Base-by-base conservation (phyloP, 2,888 invertebrate genomes). In the Notodonta ziczac region DNA sequence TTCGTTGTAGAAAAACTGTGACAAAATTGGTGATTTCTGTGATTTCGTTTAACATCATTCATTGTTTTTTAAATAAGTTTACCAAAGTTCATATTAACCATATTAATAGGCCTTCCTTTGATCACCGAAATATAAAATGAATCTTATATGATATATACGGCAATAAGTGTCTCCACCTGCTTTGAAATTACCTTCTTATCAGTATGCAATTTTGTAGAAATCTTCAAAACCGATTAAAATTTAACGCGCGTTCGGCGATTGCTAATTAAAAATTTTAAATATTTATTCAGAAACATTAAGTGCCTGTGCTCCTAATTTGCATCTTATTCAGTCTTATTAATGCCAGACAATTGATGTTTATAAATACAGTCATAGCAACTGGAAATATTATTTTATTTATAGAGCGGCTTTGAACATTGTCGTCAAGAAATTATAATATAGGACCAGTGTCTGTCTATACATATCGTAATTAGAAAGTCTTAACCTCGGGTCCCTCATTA, bases 401-500 rank as follows among this genome's bases (percentile, higher is more conserved):
- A 9, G 6, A 7, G 9, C 40, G 40, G 40, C 40, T 7, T 48
- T 12, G 12, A 24, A 14, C 10, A 55, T 42, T 61, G 51, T 59
- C 35, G 40, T 55, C 53, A 54, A 60, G 42, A 63, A 55, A 66
- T 64, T 68, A 65, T 59, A 57, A 54, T 46, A 7, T 50, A 14
- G 39, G 14, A 12, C 59, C 57, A 40, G 59, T 63, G 46, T 40
- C 59, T 63, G 46, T 40, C 59, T 51, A 32, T 52, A 52, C 16
- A 52, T 35, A 32, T 63, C 68, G 70, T 84, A 82, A 83, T 86
- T 84, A 86, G 86, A 86, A 85, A 87, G 82, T 80, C 72, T 77
- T 79, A 80, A 74, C 73, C 74, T 73, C 71, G 62, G 69, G 67
- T 61, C 63, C 65, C 84, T 83, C 84, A 84, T 87, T 86, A 87